Evolutionary conservation across 2,113 vertebrate genomes (phyloP).

Genomic region (Bubo scandiacus): DNA sequence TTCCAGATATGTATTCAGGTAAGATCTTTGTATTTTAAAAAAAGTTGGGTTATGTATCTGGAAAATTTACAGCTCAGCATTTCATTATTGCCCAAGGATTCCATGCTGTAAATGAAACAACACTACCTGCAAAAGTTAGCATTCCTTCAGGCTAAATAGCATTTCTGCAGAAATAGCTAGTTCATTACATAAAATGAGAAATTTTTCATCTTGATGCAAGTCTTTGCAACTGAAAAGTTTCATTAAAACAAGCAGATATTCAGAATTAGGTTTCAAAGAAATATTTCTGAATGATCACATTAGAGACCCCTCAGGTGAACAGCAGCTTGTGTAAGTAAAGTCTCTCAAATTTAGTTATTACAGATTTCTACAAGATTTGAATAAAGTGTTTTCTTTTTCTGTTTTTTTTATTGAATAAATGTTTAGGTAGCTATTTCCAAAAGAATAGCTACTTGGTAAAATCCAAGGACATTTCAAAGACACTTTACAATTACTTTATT

Average conservation of each 20-base stretch:
- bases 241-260: not conserved
- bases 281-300: not conserved
- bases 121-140: not conserved
- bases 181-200: not conserved
- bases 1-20: not conserved
- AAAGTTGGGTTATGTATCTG: not conserved
- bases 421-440: not conserved
- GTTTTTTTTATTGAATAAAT: not conserved
- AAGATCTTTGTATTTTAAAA: not conserved
- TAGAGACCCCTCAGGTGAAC: not conserved
- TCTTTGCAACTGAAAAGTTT: not conserved
- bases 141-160: not conserved
- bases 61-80: not conserved
- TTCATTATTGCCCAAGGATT: not conserved
- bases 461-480: not conserved
- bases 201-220: not conserved
- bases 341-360: not conserved
- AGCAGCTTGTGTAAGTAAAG: not conserved
- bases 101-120: not conserved
- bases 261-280: not conserved
- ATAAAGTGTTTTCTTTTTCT: not conserved
- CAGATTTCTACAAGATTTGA: not conserved
- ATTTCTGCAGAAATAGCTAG: not conserved
- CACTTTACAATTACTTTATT: slow-evolving; percentile 2
- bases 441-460: not conserved